These are phyloP conservation scores for Drosophila eugracilis DNA, from an alignment of 1,140 invertebrate genomes.

Conservation along the genomic window DNA sequence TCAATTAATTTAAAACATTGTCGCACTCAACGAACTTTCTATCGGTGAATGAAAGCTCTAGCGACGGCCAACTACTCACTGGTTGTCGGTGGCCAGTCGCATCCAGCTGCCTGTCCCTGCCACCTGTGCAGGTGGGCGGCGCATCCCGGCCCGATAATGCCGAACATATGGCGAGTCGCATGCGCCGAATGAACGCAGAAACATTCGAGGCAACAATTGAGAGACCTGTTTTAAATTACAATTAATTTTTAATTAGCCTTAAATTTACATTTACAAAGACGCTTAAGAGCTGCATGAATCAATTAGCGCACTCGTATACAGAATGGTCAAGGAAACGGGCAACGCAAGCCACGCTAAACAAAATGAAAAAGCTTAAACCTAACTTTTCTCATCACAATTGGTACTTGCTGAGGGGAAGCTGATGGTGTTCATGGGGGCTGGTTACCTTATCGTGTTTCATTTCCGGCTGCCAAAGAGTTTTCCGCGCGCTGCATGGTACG, in stretches of 20 bases:
- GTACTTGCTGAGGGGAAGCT: conserved; percentile 30
- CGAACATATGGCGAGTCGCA: conserved; percentile 66
- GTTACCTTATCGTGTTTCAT: conserved; percentile 40
- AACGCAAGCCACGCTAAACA: conserved; percentile 22
- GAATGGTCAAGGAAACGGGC: conserved; percentile 15
- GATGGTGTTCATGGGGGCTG: background rate
- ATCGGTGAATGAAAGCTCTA: conserved; percentile 34
- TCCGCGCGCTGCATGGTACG: conserved; percentile 44
- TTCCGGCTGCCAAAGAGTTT: conserved; percentile 74
- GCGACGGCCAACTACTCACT: background rate
- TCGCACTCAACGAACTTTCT: conserved; percentile 19
- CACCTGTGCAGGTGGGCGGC: conserved; percentile 35
- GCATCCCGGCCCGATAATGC: conserved; percentile 18
- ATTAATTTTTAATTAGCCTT: conserved; percentile 74
- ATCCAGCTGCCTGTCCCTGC: conserved; percentile 24
- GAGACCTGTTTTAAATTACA: conserved; percentile 61
- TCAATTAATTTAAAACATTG: conserved; percentile 41
- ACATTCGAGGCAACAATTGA: conserved; percentile 32
- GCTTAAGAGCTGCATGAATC: conserved; percentile 39
- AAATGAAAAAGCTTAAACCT: conserved; percentile 34
- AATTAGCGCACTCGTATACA: conserved; percentile 55
- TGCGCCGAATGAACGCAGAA: conserved; percentile 26
- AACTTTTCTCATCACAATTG: conserved; percentile 60
- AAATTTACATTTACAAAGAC: conserved; percentile 48
- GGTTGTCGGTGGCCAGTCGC: conserved; percentile 15